phyloP scores from a whole-genome alignment of 2,888 invertebrate species.

The Apotomis turbidana region DNA sequence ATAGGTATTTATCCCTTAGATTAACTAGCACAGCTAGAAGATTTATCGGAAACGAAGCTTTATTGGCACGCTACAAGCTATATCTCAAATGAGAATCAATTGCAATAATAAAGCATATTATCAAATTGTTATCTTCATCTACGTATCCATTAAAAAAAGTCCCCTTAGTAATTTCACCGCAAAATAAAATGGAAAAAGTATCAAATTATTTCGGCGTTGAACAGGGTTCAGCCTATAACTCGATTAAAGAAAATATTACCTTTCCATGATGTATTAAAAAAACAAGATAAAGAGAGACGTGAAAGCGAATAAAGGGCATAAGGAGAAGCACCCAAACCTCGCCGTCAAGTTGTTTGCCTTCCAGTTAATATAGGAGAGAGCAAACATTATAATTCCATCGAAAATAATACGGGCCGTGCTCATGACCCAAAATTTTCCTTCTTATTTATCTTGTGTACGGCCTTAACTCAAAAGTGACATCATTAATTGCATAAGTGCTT shows the following conservation, averaged over 20 bases:
- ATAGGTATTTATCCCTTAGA: no score
- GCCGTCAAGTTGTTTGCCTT: slow-evolving; percentile 7
- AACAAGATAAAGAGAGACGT: neutral
- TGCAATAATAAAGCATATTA: no score
- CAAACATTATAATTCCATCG: slow-evolving; percentile 27
- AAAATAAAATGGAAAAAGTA: no score
- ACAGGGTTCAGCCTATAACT: neutral
- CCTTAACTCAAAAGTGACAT: slow-evolving; percentile 24
- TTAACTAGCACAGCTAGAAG: no score
- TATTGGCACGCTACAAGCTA: no score
- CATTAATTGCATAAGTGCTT: slow-evolving; percentile 28
- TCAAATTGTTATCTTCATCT: no score
- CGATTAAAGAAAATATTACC: neutral
- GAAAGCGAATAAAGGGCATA: slow-evolving; percentile 6
- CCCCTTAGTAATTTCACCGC: no score
- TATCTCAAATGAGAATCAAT: no score
- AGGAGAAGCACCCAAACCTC: neutral
- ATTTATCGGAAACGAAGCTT: no score
- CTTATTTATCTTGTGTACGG: slow-evolving; percentile 18
- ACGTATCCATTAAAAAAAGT: no score
- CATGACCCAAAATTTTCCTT: slow-evolving; percentile 11
- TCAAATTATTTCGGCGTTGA: neutral
- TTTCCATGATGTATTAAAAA: neutral
- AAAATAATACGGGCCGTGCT: slow-evolving; percentile 1
- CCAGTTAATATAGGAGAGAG: slow-evolving; percentile 21